A percentile compares a stretch with the other conserved stretches of the same genome.
Evolutionary conservation across 2,797 vertebrate species (phyloP).

Genomic region (Ceyx erithaca): DNA sequence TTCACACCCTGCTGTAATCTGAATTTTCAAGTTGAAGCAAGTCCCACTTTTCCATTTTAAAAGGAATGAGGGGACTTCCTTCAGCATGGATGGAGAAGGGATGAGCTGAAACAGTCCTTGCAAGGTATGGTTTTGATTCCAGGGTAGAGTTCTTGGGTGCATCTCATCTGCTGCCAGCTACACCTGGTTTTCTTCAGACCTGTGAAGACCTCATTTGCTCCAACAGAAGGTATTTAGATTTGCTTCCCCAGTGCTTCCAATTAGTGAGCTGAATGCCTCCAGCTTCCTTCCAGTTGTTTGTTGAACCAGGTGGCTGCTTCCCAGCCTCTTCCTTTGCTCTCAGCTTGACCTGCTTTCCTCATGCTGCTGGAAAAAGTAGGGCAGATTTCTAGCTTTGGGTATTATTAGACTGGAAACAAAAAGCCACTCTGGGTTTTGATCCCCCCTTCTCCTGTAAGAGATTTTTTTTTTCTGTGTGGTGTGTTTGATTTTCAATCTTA

Average conservation of each 20-base stretch:
- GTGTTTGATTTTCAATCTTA: background rate
- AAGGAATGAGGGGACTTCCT: background rate
- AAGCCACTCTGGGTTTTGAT: background rate
- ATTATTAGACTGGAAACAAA: constrained; percentile 54
- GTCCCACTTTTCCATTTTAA: constrained; percentile 11
- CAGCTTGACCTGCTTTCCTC: constrained; percentile 66
- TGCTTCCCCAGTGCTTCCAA: constrained; percentile 8
- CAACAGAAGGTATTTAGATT: constrained; percentile 13
- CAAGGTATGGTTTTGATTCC: background rate
- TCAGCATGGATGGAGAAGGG: background rate
- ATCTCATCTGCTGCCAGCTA: background rate
- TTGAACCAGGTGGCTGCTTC: constrained; percentile 10
- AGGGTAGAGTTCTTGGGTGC: background rate
- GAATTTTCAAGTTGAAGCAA: constrained; percentile 34
- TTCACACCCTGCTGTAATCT: background rate
- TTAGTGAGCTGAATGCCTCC: background rate
- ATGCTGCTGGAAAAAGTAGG: constrained; percentile 37
- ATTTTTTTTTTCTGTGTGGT: too few relatives aligned
- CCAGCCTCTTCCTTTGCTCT: background rate
- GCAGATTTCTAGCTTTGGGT: constrained; percentile 44
- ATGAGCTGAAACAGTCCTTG: background rate
- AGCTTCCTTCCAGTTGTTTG: constrained; percentile 44
- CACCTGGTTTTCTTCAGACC: background rate
- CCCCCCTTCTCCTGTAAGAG: background rate
- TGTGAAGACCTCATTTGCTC: constrained; percentile 2